Percentiles rank a stretch among this genome's conserved stretches.
Conservation (phyloP, 2,797 vertebrate species). For the Choloepus didactylus region DNA sequence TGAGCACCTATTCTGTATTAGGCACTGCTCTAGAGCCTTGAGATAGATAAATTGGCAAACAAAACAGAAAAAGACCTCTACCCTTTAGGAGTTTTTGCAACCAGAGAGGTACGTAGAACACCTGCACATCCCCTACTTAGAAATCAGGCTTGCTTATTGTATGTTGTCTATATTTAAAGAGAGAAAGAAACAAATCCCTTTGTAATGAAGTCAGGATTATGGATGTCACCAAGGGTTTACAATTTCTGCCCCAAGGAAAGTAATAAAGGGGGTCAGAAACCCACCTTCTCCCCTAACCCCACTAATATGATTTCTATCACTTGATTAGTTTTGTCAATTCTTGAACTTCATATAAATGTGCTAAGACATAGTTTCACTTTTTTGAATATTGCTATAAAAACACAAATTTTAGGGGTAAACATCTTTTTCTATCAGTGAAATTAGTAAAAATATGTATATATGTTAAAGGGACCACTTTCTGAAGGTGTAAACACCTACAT, state of each 20-base stretch:
- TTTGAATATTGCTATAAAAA: slow-evolving; percentile 11
- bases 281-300: background rate
- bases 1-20: background rate
- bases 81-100: slow-evolving; percentile 32
- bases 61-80: background rate
- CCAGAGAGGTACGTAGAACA: background rate
- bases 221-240: background rate
- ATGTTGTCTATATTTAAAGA: slow-evolving; percentile 59
- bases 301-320: slow-evolving; percentile 50
- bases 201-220: background rate
- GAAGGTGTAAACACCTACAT: slow-evolving; percentile 42
- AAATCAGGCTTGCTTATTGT: slow-evolving; percentile 18
- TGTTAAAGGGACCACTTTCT: slow-evolving; percentile 49
- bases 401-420: slow-evolving; percentile 24
- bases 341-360: slow-evolving; percentile 49
- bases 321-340: slow-evolving; percentile 51
- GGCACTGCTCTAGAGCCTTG: background rate
- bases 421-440: slow-evolving; percentile 45
- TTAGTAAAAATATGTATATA: background rate
- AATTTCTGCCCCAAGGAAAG: slow-evolving; percentile 41
- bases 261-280: background rate
- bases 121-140: background rate
- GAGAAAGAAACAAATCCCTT: background rate
- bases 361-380: slow-evolving; percentile 43
- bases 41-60: background rate